Evolutionary conservation across 2,888 invertebrate species (phyloP).

Genomic region (Stegana nigrithorax): DNA sequence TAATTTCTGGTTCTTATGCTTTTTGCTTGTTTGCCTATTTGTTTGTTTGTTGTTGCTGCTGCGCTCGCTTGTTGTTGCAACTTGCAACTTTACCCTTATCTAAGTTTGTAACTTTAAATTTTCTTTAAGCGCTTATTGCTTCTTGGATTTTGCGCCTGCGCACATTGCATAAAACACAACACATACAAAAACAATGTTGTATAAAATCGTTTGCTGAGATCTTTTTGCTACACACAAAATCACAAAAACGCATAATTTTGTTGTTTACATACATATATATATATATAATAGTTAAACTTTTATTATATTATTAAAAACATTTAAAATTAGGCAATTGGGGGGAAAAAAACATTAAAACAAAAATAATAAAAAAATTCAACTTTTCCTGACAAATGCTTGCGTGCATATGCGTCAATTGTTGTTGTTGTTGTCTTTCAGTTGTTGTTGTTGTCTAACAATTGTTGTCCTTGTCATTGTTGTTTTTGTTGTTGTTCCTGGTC

Average conservation of each 20-base stretch:
- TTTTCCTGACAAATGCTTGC: neutral
- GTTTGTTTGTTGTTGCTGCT: too few relatives aligned
- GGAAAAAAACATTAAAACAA: neutral
- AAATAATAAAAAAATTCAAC: neutral
- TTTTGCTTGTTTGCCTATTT: too few relatives aligned
- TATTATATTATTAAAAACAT: neutral
- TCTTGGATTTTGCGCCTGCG: too few relatives aligned
- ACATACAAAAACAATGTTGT: too few relatives aligned
- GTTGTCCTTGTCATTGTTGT: neutral
- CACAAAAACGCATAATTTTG: too few relatives aligned
- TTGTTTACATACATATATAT: slow-evolving; percentile 1
- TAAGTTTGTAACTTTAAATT: too few relatives aligned
- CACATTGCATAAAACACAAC: too few relatives aligned
- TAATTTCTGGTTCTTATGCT: too few relatives aligned
- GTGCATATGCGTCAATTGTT: neutral
- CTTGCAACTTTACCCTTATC: too few relatives aligned
- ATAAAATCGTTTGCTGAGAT: slow-evolving; percentile 8
- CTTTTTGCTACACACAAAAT: neutral
- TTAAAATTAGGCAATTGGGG: neutral
- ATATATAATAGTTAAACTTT: neutral
- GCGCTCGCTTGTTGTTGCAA: too few relatives aligned
- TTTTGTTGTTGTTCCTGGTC: slow-evolving; percentile 4
- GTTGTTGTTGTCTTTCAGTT: neutral
- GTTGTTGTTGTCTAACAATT: neutral
- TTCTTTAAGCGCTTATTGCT: too few relatives aligned